phyloP scores from a whole-genome alignment of 2,888 invertebrate genomes.

The Drosophila mettleri region DNA sequence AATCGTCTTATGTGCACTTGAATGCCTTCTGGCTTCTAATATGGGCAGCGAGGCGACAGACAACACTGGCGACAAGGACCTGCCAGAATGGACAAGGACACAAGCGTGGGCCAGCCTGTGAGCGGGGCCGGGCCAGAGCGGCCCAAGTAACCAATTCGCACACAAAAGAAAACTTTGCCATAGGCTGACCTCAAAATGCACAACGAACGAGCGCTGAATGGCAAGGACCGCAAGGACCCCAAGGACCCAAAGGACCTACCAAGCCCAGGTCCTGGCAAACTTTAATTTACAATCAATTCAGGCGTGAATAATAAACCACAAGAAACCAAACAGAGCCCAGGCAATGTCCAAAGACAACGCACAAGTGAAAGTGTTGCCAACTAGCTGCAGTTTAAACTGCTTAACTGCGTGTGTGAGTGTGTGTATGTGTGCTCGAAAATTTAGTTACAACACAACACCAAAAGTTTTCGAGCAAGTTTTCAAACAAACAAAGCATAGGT shows the following conservation, averaged over 20 bases:
- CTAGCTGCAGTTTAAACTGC: conserved; percentile 39
- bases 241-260: conserved; percentile 20
- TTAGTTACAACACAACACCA: conserved; percentile 78
- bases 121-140: conserved; percentile 17
- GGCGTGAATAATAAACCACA: conserved; percentile 85
- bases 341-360: conserved; percentile 48
- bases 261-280: conserved; percentile 63
- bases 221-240: conserved; percentile 51
- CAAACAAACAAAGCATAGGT: conserved; percentile 60
- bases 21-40: conserved; percentile 84
- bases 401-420: conserved; percentile 13
- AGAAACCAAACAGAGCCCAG: conserved; percentile 76
- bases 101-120: neutral
- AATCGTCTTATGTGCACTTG: conserved; percentile 84
- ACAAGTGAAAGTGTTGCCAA: conserved; percentile 82
- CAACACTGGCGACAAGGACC: conserved; percentile 64
- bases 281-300: conserved; percentile 85
- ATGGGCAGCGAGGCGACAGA: conserved; percentile 63
- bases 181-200: conserved; percentile 83
- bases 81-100: conserved; percentile 41
- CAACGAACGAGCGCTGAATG: conserved; percentile 45
- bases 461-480: conserved; percentile 74
- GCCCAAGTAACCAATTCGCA: conserved; percentile 55
- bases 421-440: conserved; percentile 55
- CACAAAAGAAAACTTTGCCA: conserved; percentile 75